Percentiles rank a stretch among this genome's conserved stretches.
phyloP scores from a whole-genome alignment of 2,113 vertebrate species.

The Rhipidura dahli region DNA sequence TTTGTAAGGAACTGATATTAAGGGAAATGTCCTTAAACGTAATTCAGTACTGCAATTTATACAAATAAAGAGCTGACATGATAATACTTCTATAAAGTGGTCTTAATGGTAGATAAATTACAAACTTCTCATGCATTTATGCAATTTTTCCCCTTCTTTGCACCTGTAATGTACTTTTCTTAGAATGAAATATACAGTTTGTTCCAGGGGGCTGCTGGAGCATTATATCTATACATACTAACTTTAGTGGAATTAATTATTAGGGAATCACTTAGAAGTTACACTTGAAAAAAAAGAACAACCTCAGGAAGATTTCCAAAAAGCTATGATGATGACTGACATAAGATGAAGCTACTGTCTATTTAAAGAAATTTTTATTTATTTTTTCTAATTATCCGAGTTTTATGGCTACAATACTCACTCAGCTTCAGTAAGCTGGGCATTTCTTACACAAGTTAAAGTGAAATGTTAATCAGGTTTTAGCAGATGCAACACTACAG shows the following conservation, averaged over 20 bases:
- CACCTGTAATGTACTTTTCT: neutral
- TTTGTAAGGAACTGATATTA: neutral
- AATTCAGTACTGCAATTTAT: neutral
- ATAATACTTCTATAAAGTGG: neutral
- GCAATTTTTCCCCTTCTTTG: neutral
- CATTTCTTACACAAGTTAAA: neutral
- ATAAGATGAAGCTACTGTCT: neutral
- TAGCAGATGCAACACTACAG: neutral
- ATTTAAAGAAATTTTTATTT: neutral
- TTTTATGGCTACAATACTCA: neutral
- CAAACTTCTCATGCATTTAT: neutral
- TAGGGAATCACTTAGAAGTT: neutral
- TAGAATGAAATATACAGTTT: neutral
- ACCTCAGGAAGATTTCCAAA: neutral
- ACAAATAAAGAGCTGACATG: neutral
- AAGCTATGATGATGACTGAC: neutral
- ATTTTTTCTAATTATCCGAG: neutral
- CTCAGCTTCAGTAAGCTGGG: neutral
- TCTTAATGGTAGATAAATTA: neutral
- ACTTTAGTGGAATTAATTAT: neutral
- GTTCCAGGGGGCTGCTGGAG: neutral
- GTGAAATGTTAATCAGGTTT: neutral
- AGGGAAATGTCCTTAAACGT: neutral
- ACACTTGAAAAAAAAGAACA: neutral
- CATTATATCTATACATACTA: neutral